Percentiles rank a stretch among this genome's conserved stretches.
Evolutionary conservation across 2,113 vertebrate species (phyloP).

Genomic region (Cromileptes altivelis): DNA sequence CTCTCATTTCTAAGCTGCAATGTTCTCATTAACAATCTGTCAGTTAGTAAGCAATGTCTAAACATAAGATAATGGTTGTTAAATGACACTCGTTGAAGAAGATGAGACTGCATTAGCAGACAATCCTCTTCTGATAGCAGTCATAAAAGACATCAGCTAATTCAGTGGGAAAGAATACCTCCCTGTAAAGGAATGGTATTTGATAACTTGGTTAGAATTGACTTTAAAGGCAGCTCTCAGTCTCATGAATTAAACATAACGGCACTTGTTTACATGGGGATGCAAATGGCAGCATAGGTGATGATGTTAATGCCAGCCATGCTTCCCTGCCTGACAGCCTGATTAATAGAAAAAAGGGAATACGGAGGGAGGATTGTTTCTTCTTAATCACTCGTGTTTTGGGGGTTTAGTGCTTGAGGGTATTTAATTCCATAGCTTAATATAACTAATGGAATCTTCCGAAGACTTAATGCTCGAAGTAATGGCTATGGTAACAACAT

Average conservation of each 20-base stretch:
- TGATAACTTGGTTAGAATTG: conserved; percentile 21
- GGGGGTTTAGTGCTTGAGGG: not conserved
- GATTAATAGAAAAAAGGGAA: conserved; percentile 38
- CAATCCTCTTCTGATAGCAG: not conserved
- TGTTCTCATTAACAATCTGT: not conserved
- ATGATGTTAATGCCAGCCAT: conserved; percentile 55
- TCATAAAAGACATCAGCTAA: conserved; percentile 10
- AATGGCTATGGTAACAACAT: not conserved
- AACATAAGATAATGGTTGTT: not conserved
- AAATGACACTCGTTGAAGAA: not conserved
- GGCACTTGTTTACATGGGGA: conserved; percentile 55
- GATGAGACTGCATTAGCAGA: not conserved
- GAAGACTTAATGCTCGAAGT: not conserved
- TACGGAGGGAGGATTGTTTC: conserved; percentile 12
- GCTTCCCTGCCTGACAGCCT: conserved; percentile 37
- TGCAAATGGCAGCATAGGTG: conserved; percentile 60
- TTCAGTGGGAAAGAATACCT: conserved; percentile 18
- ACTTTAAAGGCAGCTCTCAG: conserved; percentile 37
- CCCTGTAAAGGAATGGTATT: not conserved
- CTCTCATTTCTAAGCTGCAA: not conserved
- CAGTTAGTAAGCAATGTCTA: not conserved
- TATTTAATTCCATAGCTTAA: not conserved
- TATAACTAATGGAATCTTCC: not conserved
- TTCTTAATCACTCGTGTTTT: conserved; percentile 19
- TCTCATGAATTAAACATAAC: conserved; percentile 67